Evolutionary conservation across 2,113 vertebrate species (phyloP), one percentile per base, ranked within the genome.

Genomic region (Phalacrocorax carbo): DNA sequence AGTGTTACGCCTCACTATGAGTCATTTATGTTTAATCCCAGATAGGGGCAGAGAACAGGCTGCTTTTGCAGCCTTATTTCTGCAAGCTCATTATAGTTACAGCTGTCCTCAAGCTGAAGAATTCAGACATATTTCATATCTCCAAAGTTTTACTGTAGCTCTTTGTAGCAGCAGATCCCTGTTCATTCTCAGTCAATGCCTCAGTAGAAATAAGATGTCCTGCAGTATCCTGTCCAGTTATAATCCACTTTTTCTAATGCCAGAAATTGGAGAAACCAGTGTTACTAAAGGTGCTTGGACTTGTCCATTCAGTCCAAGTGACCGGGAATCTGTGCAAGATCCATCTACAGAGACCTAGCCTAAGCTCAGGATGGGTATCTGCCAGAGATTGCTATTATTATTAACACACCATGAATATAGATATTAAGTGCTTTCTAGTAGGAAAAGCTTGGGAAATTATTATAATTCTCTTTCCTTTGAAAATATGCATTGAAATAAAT

Each of bases 31-130:
- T 80, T 55, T 94, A 94, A 94, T 90, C 68, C 70, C 72, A 92
- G 46, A 72, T 36, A 86, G 72, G 13, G 10, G 29, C 85, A 81
- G 52, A 78, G 69, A 93, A 88, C 72, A 94, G 87, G 21, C 72
- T 90, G 84, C 85, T 61, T 70, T 84, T 94, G 85, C 85, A 96
- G 75, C 26, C 57, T 79, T 77, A 49, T 62, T 94, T 92, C 78
- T 96, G 69, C 90, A 93, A 94, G 55, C 65, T 93, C 57, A 52
- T 93, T 94, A 80, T 91, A 95, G 86, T 86, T 94, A 96, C 94
- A 96, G 89, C 94, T 96, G 94, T 96, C 87, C 68, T 85, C 38
- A 95, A 86, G 32, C 62, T 88, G 87, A 87, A 95, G 64, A 95
- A 96, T 93, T 91, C 81, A n/a, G 71, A 86, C 26, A 20, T 46